Base-by-base conservation (phyloP, 2,113 vertebrate genomes). In the Toxotes jaculatrix region DNA sequence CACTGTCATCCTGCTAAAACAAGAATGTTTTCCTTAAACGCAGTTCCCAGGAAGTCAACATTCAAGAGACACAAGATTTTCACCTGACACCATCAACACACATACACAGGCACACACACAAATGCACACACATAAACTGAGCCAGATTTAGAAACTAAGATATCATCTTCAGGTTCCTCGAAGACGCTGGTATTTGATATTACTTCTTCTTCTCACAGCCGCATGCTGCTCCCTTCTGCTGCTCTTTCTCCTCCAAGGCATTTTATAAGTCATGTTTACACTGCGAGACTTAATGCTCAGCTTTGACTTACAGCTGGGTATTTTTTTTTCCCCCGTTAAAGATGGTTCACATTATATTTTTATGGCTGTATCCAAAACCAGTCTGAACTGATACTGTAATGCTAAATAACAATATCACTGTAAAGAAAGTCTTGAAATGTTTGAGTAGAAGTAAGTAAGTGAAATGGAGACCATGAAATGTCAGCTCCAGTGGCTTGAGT, bases 91-190 rank as follows among this genome's bases (percentile, higher is more conserved):
- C 71, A 27, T 7, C 43, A 11, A 78, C 23, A 42, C n/a, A 72
- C 74, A 42, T 19, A 65, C 71, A 75, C 61, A 47, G 23, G 38
- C 16, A 74, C 34, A 42, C n/a, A 69, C 71, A 38, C 45, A 76
- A 0, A 60, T n/a, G 2, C 60, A 65, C 61, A 85, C 12, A 57
- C 74, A 85, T 78, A 88, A 69, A 81, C 73, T 19, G 49, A 73
- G 62, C 51, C 87, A 77, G 62, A 90, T 90, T 85, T 84, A 88
- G 86, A 82, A 88, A 81, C 78, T 70, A 49, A 74, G 74, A 75
- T 87, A 90, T 91, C 89, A 80, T 88, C 70, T 84, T 93, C 66
- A 84, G 74, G 86, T 94, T 94, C 92, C 92, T 93, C 88, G 83
- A 92, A 93, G 87, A 85, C 90, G 66, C 76, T 64, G 74, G 61